Conservation (phyloP, 2,113 vertebrate species). For the Rattus norvegicus region DNA sequence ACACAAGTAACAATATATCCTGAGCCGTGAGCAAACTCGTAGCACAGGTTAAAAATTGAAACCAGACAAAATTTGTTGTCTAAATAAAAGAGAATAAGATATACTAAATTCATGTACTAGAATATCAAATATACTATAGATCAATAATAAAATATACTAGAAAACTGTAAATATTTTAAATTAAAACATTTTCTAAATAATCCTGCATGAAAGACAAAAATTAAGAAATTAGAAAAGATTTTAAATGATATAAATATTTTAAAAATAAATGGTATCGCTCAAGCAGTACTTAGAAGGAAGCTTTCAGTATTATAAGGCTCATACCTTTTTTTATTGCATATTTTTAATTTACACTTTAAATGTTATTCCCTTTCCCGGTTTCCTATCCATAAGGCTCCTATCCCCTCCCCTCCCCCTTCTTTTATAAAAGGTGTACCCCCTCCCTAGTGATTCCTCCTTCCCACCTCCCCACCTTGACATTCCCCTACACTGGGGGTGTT, state of each 20-base stretch:
- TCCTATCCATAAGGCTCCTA: too few relatives aligned
- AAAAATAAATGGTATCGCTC: neutral
- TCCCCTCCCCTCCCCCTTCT: too few relatives aligned
- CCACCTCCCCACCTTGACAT: too few relatives aligned
- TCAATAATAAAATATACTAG: neutral
- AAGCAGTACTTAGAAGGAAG: conserved; percentile 10
- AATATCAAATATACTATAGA: neutral
- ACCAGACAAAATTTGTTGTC: conserved; percentile 19
- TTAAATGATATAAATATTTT: neutral
- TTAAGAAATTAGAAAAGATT: conserved; percentile 7
- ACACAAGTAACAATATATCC: neutral
- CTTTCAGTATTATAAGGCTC: neutral
- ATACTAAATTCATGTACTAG: neutral
- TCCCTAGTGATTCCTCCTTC: too few relatives aligned
- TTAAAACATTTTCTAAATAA: conserved; percentile 22
- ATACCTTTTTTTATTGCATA: neutral
- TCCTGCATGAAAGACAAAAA: neutral
- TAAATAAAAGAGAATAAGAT: neutral
- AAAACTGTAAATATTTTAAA: conserved; percentile 14
- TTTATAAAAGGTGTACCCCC: too few relatives aligned
- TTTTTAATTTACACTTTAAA: too few relatives aligned
- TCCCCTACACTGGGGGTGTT: too few relatives aligned
- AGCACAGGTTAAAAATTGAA: neutral
- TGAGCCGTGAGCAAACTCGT: neutral
- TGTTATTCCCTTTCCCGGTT: too few relatives aligned